A percentile compares a stretch with the other conserved stretches of the same genome.
These are phyloP conservation scores for Toxonevra muliebris DNA, from an alignment of 2,888 invertebrate genomes.

Conservation along the genomic window DNA sequence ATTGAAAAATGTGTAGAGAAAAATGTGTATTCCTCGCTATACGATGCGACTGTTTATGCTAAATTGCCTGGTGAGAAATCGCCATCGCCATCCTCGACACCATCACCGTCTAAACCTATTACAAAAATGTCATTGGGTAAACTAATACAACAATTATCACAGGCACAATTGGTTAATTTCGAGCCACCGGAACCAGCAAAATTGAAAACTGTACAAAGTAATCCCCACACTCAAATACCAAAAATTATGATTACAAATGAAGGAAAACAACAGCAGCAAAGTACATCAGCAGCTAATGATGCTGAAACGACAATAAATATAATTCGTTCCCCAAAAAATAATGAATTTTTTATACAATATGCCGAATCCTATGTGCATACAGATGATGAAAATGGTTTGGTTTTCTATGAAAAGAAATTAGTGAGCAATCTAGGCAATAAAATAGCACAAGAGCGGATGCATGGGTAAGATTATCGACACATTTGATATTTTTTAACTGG, in stretches of 20 bases:
- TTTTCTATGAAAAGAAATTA: slow-evolving; percentile 69
- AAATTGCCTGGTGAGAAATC: background rate
- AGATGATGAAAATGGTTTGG: slow-evolving; percentile 76
- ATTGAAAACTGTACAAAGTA: background rate
- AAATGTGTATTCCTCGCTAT: slow-evolving; percentile 19
- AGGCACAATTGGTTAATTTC: slow-evolving; percentile 45
- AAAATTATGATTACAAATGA: background rate
- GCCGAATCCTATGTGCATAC: slow-evolving; percentile 80
- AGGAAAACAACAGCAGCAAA: background rate
- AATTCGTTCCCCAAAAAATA: slow-evolving; percentile 48
- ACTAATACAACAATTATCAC: slow-evolving; percentile 46
- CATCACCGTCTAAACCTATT: slow-evolving; percentile 25
- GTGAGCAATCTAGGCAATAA: slow-evolving; percentile 48
- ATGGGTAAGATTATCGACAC: too few species aligned
- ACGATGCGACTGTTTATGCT: slow-evolving; percentile 26
- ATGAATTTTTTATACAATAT: slow-evolving; percentile 64
- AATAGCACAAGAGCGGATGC: slow-evolving; percentile 19
- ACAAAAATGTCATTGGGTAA: slow-evolving; percentile 46
- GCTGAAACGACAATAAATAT: slow-evolving; percentile 31
- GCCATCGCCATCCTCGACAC: background rate
- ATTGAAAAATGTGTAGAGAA: slow-evolving; percentile 29
- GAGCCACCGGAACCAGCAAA: slow-evolving; percentile 17
- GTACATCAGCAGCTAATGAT: background rate
- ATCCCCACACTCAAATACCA: background rate
- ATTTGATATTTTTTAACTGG: too few species aligned